phyloP scores from a whole-genome alignment of 1,140 invertebrate species.

The Zaprionus kolodkinae region DNA sequence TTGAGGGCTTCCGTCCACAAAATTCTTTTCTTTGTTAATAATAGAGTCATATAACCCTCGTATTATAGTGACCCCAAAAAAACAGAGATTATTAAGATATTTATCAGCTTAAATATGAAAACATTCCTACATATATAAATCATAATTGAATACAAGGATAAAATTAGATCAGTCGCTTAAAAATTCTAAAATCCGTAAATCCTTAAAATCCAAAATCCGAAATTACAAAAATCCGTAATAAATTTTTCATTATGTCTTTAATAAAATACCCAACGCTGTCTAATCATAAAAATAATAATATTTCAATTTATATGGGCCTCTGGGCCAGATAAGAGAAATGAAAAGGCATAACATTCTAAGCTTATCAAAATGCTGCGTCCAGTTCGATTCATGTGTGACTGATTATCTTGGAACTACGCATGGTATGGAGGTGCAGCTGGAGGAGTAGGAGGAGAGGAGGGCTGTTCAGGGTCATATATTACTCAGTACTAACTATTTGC shows the following conservation, averaged over 20 bases:
- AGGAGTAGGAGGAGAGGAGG: not conserved
- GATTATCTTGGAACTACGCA: constrained; percentile 6
- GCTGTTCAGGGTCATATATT: constrained; percentile 41
- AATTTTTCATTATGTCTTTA: too few relatives aligned
- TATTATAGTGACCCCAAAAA: too few relatives aligned
- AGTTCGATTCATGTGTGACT: not conserved
- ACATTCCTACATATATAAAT: too few relatives aligned
- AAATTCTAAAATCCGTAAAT: too few relatives aligned
- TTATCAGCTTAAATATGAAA: too few relatives aligned
- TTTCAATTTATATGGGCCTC: constrained; percentile 4
- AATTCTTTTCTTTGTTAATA: not conserved
- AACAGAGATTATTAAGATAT: too few relatives aligned
- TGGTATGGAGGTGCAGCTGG: not conserved
- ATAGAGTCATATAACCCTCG: not conserved
- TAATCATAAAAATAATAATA: too few relatives aligned
- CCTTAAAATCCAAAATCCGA: too few relatives aligned
- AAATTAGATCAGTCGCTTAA: not conserved
- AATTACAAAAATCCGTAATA: too few relatives aligned
- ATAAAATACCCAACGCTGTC: not conserved
- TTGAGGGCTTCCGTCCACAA: not conserved
- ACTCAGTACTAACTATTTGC: not conserved
- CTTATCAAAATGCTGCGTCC: constrained; percentile 14
- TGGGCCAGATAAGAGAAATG: constrained; percentile 23
- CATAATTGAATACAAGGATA: not conserved
- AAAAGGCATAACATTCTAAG: not conserved